Conservation (phyloP, 2,113 vertebrate genomes). For the Pollimyrus isidori region DNA sequence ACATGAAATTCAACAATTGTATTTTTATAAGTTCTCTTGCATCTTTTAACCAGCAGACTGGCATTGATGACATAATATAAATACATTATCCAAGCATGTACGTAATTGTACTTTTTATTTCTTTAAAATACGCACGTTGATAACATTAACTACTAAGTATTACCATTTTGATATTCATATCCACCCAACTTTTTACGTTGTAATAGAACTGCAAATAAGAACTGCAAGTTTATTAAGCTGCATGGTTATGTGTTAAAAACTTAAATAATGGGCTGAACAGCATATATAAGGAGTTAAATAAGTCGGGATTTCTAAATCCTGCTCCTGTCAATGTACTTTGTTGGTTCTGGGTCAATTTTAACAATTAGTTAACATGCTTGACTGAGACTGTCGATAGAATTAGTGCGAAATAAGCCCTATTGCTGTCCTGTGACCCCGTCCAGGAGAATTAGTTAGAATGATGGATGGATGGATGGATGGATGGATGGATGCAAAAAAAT, state of each 20-base stretch:
- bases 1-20: background rate
- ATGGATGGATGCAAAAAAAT: background rate
- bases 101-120: background rate
- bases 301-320: background rate
- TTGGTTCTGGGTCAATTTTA: background rate
- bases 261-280: background rate
- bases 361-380: background rate
- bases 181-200: background rate
- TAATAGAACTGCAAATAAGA: background rate
- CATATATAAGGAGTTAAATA: background rate
- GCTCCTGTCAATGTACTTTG: background rate
- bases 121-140: background rate
- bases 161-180: background rate
- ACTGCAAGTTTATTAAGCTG: background rate
- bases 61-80: background rate
- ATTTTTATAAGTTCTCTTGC: background rate
- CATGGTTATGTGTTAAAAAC: background rate
- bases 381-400: background rate
- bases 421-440: background rate
- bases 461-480: background rate
- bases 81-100: background rate
- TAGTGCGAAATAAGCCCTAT: background rate
- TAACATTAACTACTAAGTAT: background rate
- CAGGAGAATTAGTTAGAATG: background rate
- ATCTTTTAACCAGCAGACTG: background rate